These are phyloP conservation scores for Caenorhabditis latens DNA, from an alignment of 1,140 invertebrate species.

Conservation along the genomic window DNA sequence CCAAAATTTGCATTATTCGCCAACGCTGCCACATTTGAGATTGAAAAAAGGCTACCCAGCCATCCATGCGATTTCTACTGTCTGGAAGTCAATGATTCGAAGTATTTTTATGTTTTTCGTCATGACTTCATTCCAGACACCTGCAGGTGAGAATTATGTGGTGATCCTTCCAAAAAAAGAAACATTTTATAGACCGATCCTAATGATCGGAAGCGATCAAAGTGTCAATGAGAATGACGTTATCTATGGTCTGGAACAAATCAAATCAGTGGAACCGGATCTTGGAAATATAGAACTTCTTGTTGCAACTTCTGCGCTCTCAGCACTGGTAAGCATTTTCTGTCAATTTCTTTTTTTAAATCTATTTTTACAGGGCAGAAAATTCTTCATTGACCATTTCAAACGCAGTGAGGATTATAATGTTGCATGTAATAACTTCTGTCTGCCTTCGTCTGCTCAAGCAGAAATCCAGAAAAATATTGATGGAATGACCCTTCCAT, in stretches of 20 bases:
- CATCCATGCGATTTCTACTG: constrained; percentile 34
- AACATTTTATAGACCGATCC: constrained; percentile 12
- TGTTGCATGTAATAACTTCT: constrained; percentile 18
- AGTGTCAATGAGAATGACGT: constrained; percentile 25
- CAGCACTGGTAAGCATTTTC: background rate
- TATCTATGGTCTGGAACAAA: constrained; percentile 28
- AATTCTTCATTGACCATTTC: background rate
- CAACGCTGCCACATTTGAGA: constrained; percentile 22
- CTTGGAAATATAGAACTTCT: constrained; percentile 28
- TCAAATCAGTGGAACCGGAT: constrained; percentile 19
- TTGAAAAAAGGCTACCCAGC: constrained; percentile 29
- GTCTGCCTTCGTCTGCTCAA: background rate
- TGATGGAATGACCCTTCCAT: constrained; percentile 17
- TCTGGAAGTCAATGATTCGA: background rate
- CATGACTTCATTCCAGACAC: constrained; percentile 22
- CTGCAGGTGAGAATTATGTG: constrained; percentile 25
- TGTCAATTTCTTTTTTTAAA: no score
- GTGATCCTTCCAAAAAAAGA: background rate
- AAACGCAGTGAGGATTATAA: background rate
- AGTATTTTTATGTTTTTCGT: constrained; percentile 31
- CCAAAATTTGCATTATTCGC: constrained; percentile 37
- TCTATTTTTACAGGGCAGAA: background rate
- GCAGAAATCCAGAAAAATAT: constrained; percentile 8
- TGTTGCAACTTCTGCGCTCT: background rate
- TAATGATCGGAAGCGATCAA: constrained; percentile 43